A percentile compares a stretch with the other conserved stretches of the same genome.
Evolutionary conservation across 2,113 vertebrate species (phyloP).

Genomic region (Leucopternis melanops): DNA sequence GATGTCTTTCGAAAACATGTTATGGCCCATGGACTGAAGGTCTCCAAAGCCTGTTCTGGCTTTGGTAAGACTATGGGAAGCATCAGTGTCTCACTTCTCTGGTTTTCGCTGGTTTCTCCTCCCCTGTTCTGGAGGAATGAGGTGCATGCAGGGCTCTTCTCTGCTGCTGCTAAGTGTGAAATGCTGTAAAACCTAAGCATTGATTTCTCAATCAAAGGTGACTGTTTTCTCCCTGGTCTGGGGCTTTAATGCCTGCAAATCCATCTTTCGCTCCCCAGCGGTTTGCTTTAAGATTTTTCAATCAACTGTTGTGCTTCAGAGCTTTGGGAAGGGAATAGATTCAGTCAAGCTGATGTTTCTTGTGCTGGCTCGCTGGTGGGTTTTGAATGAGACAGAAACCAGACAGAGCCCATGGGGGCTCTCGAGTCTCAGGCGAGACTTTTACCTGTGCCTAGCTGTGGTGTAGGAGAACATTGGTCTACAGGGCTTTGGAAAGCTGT

Average conservation of each 20-base stretch:
- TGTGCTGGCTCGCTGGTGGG: neutral
- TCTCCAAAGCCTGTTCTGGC: neutral
- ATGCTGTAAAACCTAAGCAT: neutral
- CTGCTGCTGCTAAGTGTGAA: neutral
- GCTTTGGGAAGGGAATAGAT: neutral
- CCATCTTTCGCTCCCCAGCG: neutral
- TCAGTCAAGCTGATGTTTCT: neutral
- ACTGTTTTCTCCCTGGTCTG: neutral
- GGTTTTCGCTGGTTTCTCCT: neutral
- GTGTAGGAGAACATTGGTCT: accelerated
- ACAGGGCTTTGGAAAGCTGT: neutral
- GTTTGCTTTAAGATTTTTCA: neutral
- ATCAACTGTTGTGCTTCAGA: neutral
- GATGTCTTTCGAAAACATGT: neutral
- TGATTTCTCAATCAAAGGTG: slow-evolving; percentile 37
- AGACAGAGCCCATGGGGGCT: neutral
- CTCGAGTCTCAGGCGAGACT: neutral
- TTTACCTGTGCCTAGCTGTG: neutral
- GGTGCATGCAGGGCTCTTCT: neutral
- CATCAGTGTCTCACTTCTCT: neutral
- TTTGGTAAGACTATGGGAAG: neutral
- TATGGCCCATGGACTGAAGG: neutral
- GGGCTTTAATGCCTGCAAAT: slow-evolving; percentile 8
- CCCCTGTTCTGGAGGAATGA: neutral
- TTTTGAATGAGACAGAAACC: neutral